Evolutionary conservation across 2,797 vertebrate species (phyloP), one percentile per base, ranked within the genome.

Genomic region (Parauchenoglanis ngamensis): DNA sequence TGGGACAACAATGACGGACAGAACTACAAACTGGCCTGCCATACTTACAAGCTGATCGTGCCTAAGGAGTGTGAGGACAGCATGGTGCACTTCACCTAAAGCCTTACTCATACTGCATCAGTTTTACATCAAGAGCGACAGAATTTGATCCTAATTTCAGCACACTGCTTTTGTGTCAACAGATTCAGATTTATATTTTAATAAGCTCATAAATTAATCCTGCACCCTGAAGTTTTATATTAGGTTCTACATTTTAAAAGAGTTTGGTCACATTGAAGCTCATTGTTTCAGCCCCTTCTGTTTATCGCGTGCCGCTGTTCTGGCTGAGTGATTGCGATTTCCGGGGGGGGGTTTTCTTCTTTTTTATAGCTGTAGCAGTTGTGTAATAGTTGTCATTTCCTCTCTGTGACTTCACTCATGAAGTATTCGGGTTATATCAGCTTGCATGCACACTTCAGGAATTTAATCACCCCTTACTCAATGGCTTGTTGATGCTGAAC

Each of bases 71-170:
- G 97, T 40, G 97, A 98, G 87, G 96, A 96, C 73, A 99, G 97
- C 94, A 96, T 98, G 96, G 96, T 98, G 93, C 97, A 98, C 91
- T 99, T 99, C 88, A 97, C 96, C 89, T 98, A 92, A 97, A 12
- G n/a, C 84, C 19, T 88, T 92, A 92, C 88, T 13, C 23, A 15
- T 44, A 61, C 35, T 46, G 23, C 25, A n/a, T 40, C n/a, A 4
- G 17, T 56, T 78, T 35, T 57, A 35, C 17, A 2, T 44, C 31
- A 13, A 23, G 17, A 40, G 72, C 11, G n/a, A 13, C n/a, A 15
- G 5, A 25, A 40, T 44, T 11, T 35, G 23, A 54, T 77, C 49
- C n/a, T 56, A 67, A 67, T 31, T 67, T 67, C n/a, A 31, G 12
- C n/a, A 5, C 63, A 1, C 1, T 67, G 12, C 2, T 68, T 77